A percentile compares a stretch with the other conserved stretches of the same genome.
These are phyloP conservation scores for Panthera leo DNA, from an alignment of 2,113 vertebrate genomes.

Conservation along the genomic window DNA sequence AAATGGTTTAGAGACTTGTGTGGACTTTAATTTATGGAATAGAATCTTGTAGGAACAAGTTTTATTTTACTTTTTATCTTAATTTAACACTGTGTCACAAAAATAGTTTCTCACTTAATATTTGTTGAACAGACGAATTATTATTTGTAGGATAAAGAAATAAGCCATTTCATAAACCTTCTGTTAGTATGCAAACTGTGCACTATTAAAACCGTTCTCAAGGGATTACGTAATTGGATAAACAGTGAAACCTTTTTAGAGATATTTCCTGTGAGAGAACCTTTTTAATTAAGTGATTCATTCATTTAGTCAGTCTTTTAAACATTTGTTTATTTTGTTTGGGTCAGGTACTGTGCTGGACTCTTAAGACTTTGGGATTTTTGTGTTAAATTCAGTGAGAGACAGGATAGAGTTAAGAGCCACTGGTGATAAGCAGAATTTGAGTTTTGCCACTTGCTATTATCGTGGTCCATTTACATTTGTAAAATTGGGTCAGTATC, in stretches of 20 bases:
- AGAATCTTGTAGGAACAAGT: background rate
- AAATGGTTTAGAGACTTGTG: constrained; percentile 25
- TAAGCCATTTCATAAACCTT: constrained; percentile 19
- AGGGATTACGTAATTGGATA: background rate
- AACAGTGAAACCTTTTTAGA: constrained; percentile 27
- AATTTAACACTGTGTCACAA: background rate
- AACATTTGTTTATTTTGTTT: constrained; percentile 19
- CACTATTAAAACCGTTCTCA: background rate
- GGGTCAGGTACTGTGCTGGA: background rate
- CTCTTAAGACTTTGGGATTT: constrained; percentile 4
- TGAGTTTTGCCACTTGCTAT: background rate
- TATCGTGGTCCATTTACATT: background rate
- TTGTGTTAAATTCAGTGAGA: background rate
- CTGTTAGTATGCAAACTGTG: background rate
- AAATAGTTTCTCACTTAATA: constrained; percentile 35
- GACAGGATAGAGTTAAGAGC: background rate
- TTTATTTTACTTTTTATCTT: constrained; percentile 61
- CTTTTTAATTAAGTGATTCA: constrained; percentile 42
- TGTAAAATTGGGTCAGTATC: background rate
- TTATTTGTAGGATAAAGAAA: constrained; percentile 38
- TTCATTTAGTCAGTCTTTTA: constrained; percentile 15
- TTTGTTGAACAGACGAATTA: constrained; percentile 40
- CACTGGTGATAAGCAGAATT: constrained; percentile 35
- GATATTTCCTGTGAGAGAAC: constrained; percentile 16
- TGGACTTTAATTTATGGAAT: constrained; percentile 40